Base-by-base conservation (phyloP, 2,797 vertebrate species). In the Tenualosa ilisha region DNA sequence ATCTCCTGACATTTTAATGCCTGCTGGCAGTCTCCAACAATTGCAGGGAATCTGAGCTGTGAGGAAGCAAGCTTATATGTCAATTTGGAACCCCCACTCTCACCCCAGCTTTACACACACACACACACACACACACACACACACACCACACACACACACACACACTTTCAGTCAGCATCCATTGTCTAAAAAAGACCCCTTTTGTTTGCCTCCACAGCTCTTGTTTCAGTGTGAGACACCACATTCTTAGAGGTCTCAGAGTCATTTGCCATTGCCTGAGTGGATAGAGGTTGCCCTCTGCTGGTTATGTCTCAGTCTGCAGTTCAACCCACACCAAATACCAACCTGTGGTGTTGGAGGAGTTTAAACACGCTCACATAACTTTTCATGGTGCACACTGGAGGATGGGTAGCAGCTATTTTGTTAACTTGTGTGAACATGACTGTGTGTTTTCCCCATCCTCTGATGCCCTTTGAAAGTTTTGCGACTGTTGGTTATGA, bases 1-100 rank as follows among this genome's bases (percentile, higher is more conserved):
- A 79, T 79, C 72, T 79, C 40, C 72, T 79, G 72, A 46, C 37
- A 79, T 46, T 8, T 20, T 20, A 15, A 79, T 46, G 72, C 72
- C 72, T 37, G 46, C 17, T 6, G 40, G 72, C 72, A n/a, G 40
- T 79, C 20, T 46, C 6, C 72, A 43, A 40, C 31, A 72, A 72
- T 13, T 31, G 26, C 12, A 37, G 15, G 65, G 65, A 72, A 37
- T 72, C 65, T 37, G 26, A 72, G 3, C 65, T 72, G 26, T 72
- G 13, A 37, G 26, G 72, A 79, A n/a, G 17, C 72, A 43, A n/a
- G 37, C 72, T 79, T 79, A 46, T 79, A 79, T 2, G 20, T 46
- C 83, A 89, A 88, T n/a, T 81, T 84, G 81, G 87, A 51, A 7
- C 86, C 85, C 8, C 24, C n/a, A 8, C 11, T 12, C 50, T 7